Evolutionary conservation across 2,797 vertebrate genomes (phyloP).

Genomic region (Enteromius thamalakanensis): DNA sequence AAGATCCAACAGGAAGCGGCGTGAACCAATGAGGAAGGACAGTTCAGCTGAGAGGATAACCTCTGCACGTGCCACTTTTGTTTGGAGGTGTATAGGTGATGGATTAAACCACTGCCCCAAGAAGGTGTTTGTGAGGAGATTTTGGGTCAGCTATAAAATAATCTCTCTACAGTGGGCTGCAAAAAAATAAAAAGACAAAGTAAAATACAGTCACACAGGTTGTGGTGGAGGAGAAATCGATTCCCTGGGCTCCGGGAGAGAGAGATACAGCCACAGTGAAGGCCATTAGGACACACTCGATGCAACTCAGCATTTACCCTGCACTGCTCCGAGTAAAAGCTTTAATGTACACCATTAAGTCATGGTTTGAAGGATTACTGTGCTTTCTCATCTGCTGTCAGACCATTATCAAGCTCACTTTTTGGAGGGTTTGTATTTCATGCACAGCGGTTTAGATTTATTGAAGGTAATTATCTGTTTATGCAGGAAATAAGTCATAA

Average conservation of each 20-base stretch:
- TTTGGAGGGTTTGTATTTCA: neutral
- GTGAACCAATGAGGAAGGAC: neutral
- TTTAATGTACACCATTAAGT: conserved; percentile 70
- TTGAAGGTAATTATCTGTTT: neutral
- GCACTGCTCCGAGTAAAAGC: conserved; percentile 53
- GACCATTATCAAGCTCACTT: neutral
- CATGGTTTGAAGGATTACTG: conserved; percentile 8
- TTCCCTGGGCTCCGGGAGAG: conserved; percentile 50
- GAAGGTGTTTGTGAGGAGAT: neutral
- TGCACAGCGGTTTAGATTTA: neutral
- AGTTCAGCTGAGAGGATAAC: neutral
- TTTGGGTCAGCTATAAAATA: neutral
- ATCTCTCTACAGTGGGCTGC: neutral
- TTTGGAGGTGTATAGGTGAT: neutral
- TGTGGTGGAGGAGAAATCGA: conserved; percentile 46
- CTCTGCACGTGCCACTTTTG: neutral
- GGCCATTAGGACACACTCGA: conserved; percentile 35
- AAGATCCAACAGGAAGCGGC: neutral
- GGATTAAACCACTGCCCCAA: neutral
- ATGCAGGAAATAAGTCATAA: neutral
- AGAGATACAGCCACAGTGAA: conserved; percentile 4
- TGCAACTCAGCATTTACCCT: conserved; percentile 53
- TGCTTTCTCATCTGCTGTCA: conserved; percentile 1
- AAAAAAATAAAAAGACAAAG: neutral
- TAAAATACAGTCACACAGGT: neutral